These are phyloP conservation scores for Pandemis corylana DNA, from an alignment of 2,888 invertebrate species.

Conservation along the genomic window DNA sequence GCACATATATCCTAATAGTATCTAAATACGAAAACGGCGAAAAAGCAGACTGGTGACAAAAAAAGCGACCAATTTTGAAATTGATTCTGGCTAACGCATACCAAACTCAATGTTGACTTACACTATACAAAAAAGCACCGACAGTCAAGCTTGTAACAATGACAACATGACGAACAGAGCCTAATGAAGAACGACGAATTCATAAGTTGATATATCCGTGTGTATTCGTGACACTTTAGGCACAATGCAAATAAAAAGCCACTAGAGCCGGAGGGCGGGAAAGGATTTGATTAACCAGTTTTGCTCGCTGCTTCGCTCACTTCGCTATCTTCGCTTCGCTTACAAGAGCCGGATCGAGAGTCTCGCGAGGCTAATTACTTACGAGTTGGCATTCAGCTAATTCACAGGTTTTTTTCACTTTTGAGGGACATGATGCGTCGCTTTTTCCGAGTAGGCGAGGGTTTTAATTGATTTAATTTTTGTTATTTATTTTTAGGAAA, in stretches of 20 bases:
- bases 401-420: slow-evolving; percentile 74
- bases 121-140: slow-evolving; percentile 17
- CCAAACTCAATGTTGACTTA: slow-evolving; percentile 21
- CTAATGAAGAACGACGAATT: slow-evolving; percentile 33
- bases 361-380: slow-evolving; percentile 84
- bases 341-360: slow-evolving; percentile 81
- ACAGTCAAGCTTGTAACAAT: slow-evolving; percentile 23
- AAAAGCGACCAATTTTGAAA: slow-evolving; percentile 5
- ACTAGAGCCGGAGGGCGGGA: slow-evolving; percentile 76
- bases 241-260: slow-evolving; percentile 81
- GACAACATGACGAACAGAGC: slow-evolving; percentile 19
- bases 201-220: slow-evolving; percentile 10
- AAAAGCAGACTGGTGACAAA: not conserved
- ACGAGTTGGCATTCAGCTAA: slow-evolving; percentile 82
- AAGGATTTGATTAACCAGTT: slow-evolving; percentile 85
- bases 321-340: slow-evolving; percentile 80
- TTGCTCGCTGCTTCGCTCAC: slow-evolving; percentile 63
- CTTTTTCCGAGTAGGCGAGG: slow-evolving; percentile 20
- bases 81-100: not conserved
- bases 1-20: not conserved
- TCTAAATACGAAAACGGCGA: not conserved
- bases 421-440: slow-evolving; percentile 66
- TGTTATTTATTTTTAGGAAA: not conserved
- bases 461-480: slow-evolving; percentile 38
- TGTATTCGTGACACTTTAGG: slow-evolving; percentile 70